Conservation (phyloP, 2,797 vertebrate species). For the Periophthalmus magnuspinnatus region DNA sequence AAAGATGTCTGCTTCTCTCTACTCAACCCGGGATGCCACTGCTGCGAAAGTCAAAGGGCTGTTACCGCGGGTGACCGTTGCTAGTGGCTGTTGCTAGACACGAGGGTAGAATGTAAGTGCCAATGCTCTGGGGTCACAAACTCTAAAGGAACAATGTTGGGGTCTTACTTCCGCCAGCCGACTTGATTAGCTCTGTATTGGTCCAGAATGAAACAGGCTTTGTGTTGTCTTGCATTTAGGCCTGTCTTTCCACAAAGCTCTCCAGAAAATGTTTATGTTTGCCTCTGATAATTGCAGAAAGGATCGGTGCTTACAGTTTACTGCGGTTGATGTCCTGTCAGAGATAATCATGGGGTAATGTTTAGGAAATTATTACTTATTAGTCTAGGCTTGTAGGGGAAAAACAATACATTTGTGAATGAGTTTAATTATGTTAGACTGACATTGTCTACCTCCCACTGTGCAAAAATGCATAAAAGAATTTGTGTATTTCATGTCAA, state of each 20-base stretch:
- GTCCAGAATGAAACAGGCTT: neutral
- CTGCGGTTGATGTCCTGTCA: constrained; percentile 49
- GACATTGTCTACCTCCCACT: neutral
- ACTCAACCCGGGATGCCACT: constrained; percentile 77
- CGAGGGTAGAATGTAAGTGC: constrained; percentile 64
- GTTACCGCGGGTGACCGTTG: constrained; percentile 79
- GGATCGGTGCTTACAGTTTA: constrained; percentile 38
- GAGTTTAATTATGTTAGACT: neutral
- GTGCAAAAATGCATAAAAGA: neutral
- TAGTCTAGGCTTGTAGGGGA: neutral
- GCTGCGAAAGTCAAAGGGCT: constrained; percentile 73
- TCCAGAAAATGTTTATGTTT: constrained; percentile 52
- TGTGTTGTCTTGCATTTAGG: constrained; percentile 40
- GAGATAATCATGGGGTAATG: constrained; percentile 29
- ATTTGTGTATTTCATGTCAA: neutral
- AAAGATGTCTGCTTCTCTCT: constrained; percentile 71
- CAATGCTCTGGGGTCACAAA: constrained; percentile 40
- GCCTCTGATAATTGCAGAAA: constrained; percentile 37
- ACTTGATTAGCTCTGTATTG: constrained; percentile 29
- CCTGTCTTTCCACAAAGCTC: constrained; percentile 44
- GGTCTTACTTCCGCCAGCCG: constrained; percentile 47
- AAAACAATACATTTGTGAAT: neutral
- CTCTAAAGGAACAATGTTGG: constrained; percentile 44
- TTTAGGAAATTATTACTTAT: constrained; percentile 2
- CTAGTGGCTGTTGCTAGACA: constrained; percentile 71